Evolutionary conservation across 2,888 invertebrate genomes (phyloP).

Genomic region (Nymphalis c-album): DNA sequence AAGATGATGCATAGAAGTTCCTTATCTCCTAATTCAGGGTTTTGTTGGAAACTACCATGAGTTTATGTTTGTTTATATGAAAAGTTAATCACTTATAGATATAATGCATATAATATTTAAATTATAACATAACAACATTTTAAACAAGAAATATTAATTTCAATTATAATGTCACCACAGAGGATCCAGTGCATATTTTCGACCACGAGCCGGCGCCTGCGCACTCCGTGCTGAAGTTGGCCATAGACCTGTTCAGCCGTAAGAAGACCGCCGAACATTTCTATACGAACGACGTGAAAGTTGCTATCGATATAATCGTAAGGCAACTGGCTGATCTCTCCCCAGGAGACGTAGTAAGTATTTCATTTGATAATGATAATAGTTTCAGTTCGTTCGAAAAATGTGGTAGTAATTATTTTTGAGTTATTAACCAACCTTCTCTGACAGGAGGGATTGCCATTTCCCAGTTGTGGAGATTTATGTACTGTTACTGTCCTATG

Average conservation of each 20-base stretch:
- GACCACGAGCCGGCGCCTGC: conserved; percentile 90
- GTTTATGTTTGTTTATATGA: too few species aligned
- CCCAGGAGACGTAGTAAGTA: conserved; percentile 88
- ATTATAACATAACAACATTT: background rate
- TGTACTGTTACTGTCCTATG: too few species aligned
- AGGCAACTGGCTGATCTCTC: conserved; percentile 94
- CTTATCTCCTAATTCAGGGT: too few species aligned
- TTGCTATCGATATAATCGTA: conserved; percentile 95
- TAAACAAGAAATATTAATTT: too few species aligned
- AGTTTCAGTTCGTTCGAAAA: too few species aligned
- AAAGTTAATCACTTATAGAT: too few species aligned
- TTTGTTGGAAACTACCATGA: too few species aligned
- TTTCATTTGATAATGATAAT: background rate
- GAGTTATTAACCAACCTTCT: too few species aligned
- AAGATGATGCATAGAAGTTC: too few species aligned
- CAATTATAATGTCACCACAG: conserved; percentile 66
- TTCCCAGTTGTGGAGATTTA: too few species aligned
- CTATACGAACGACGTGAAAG: conserved; percentile 97
- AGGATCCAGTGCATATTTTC: conserved; percentile 93
- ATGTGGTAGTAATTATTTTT: too few species aligned
- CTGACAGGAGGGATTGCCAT: too few species aligned
- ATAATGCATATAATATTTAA: background rate
- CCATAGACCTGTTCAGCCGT: conserved; percentile 91
- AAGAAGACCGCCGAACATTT: conserved; percentile 91
- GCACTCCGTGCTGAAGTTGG: conserved; percentile 93